Evolutionary conservation across 2,113 vertebrate species (phyloP), one percentile per base, ranked within the genome.

Genomic region (Aplodontia rufa): DNA sequence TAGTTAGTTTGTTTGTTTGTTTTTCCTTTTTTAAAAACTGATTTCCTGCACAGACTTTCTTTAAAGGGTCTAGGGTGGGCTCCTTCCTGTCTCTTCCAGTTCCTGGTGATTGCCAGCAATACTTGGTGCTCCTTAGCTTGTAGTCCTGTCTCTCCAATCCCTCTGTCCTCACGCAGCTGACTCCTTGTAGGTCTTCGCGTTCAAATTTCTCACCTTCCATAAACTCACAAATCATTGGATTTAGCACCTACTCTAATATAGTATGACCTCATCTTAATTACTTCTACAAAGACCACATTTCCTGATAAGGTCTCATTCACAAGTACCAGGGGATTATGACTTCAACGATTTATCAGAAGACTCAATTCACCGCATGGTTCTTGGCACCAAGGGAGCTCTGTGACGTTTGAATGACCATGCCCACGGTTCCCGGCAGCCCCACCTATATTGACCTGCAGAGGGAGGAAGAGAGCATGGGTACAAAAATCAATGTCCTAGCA

Each of bases 371-470:
- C 42, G 7, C 24, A 14, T 3, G 13, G 16, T 19, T 66, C 66
- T 87, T 24, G 3, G 74, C 45, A 64, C n/a, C 8, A 6, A 40
- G 69, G 49, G 32, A 26, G 24, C 35, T 72, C 66, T 16, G 0
- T 17, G 58, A 26, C 7, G 5, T 58, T 42, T 47, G 17, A 66
- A 35, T 68, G 80, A 16, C 9, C 68, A 55, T 6, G 1, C 49
- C 45, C 26, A 5, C 6, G 51, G 62, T 35, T 87, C n/a, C 66
- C 53, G 47, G 78, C 16, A 94, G 80, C 37, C 55, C 91, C 93
- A 22, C 95, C 62, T 16, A 10, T 16, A 11, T 24, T 69, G 83
- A n/a, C 81, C 96, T 87, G 94, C 87, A 97, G 86, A 93, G 83
- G 91, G 95, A 94, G 83, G 91, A 76, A 82, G 62, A 86, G 32